Evolutionary conservation across 35 echinoderm and acorn worm genomes (phyloP).

Genomic region (Heliocidaris tuberculata): DNA sequence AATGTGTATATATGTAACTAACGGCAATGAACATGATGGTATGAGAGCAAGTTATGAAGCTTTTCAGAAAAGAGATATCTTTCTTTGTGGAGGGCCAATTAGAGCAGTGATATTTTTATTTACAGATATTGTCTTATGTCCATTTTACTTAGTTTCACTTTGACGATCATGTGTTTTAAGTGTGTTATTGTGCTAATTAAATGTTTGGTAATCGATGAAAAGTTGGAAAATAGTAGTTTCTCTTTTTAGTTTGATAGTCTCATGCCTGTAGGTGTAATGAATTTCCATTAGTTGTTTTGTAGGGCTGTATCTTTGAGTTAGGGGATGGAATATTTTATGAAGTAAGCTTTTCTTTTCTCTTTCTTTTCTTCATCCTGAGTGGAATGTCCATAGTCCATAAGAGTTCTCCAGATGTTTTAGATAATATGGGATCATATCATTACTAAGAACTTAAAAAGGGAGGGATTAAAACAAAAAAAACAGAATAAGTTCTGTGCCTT

Average conservation of each 20-base stretch:
- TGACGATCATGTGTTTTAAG: not conserved
- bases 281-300: not conserved
- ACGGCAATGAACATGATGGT: not conserved
- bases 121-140: not conserved
- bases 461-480: not conserved
- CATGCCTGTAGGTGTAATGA: not conserved
- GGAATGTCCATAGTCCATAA: not conserved
- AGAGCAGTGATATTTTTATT: not conserved
- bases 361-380: not conserved
- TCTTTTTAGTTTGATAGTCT: not conserved
- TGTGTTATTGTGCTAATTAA: conserved; percentile 17
- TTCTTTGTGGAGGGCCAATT: not conserved
- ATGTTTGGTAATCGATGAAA: not conserved
- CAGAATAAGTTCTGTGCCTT: not conserved
- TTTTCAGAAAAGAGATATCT: not conserved
- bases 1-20: not conserved
- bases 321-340: not conserved
- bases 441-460: too few species aligned
- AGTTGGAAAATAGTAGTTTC: not conserved
- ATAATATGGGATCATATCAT: too few species aligned
- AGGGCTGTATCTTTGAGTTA: too few species aligned
- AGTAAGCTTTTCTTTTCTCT: not conserved
- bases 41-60: not conserved
- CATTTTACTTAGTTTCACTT: not conserved
- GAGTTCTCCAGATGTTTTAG: not conserved